Conservation (phyloP, 1,140 invertebrate species). For the Drosophila willistoni region DNA sequence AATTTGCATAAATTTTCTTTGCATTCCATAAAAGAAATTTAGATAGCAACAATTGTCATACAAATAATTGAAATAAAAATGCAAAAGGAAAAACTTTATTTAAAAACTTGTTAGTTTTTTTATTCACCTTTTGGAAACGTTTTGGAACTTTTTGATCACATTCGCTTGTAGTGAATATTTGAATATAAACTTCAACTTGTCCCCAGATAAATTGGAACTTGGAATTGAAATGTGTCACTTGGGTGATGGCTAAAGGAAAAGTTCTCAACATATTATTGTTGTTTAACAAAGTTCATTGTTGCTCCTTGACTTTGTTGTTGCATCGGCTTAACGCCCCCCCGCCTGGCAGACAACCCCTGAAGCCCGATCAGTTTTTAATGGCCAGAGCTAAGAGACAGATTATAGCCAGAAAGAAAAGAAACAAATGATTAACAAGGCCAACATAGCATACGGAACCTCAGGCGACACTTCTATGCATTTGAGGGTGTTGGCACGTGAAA, state of each 20-base stretch:
- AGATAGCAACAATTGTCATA: neutral
- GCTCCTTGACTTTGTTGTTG: slow-evolving; percentile 18
- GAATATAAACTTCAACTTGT: slow-evolving; percentile 16
- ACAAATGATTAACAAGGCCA: slow-evolving; percentile 72
- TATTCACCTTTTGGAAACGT: neutral
- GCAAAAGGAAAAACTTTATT: neutral
- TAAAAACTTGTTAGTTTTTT: neutral
- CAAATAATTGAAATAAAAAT: slow-evolving; percentile 3
- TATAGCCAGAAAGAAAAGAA: slow-evolving; percentile 54
- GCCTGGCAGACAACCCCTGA: neutral
- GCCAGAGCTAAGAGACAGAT: slow-evolving; percentile 49
- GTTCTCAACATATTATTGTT: slow-evolving; percentile 45
- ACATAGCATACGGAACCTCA: slow-evolving; percentile 28
- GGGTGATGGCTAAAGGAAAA: slow-evolving; percentile 48
- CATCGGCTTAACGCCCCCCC: slow-evolving; percentile 25
- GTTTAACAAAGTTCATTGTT: slow-evolving; percentile 46
- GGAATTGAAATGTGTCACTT: slow-evolving; percentile 75
- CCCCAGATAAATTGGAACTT: slow-evolving; percentile 51
- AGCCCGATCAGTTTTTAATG: slow-evolving; percentile 43
- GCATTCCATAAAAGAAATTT: no score
- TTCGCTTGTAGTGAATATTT: neutral
- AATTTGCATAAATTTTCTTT: no score
- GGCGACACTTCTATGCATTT: slow-evolving; percentile 43
- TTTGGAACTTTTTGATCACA: slow-evolving; percentile 1
- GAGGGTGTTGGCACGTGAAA: neutral